These are phyloP conservation scores for Saturnia japonica DNA, from an alignment of 2,888 invertebrate genomes.

Conservation along the genomic window DNA sequence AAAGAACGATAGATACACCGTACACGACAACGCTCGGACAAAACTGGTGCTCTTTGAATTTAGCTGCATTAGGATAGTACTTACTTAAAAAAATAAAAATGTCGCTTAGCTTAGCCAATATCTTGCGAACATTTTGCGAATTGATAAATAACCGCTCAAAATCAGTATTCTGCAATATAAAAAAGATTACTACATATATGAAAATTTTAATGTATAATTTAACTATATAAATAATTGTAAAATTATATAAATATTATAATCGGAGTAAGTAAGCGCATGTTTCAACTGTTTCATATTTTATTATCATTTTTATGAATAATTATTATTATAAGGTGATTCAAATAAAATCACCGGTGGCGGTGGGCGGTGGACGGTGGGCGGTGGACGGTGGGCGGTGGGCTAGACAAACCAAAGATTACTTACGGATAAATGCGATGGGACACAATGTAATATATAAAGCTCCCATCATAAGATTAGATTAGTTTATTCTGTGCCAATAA, in stretches of 20 bases:
- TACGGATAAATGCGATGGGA: constrained; percentile 60
- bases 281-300: constrained; percentile 65
- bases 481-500: constrained; percentile 69
- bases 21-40: not conserved
- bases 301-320: constrained; percentile 49
- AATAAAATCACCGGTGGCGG: constrained; percentile 63
- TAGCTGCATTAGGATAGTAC: not conserved
- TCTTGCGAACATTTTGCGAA: not conserved
- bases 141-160: not conserved
- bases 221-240: constrained; percentile 27
- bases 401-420: constrained; percentile 80
- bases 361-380: too few relatives aligned
- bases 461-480: constrained; percentile 54
- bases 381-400: too few relatives aligned
- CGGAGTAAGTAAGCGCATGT: constrained; percentile 50
- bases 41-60: not conserved
- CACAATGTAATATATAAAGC: constrained; percentile 68
- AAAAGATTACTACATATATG: constrained; percentile 24
- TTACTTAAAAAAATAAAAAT: not conserved
- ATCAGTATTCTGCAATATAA: constrained; percentile 40
- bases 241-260: constrained; percentile 18
- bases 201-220: constrained; percentile 26
- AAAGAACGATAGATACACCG: not conserved
- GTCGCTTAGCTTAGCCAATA: not conserved
- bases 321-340: constrained; percentile 48